A percentile compares a stretch with the other conserved stretches of the same genome.
Evolutionary conservation across 2,888 invertebrate species (phyloP).

Genomic region (Spodoptera exigua): DNA sequence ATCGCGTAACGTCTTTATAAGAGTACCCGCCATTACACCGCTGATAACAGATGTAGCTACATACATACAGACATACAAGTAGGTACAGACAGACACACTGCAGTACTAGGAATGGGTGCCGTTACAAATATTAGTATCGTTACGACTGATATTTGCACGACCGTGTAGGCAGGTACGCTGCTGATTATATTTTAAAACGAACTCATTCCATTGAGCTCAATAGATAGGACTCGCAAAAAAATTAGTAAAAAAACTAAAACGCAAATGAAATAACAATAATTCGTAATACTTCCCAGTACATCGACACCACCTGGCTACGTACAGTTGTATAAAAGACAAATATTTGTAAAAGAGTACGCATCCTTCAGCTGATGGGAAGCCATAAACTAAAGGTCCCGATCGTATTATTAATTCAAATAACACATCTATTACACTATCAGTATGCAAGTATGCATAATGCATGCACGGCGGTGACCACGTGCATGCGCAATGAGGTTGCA

Average conservation of each 20-base stretch:
- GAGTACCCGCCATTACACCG: constrained; percentile 24
- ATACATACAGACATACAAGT: constrained; percentile 6
- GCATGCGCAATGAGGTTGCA: constrained; percentile 10
- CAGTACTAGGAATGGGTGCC: no score
- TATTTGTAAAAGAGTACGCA: background rate
- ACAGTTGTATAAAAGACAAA: background rate
- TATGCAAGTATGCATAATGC: no score
- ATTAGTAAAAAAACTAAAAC: no score
- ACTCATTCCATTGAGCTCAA: no score
- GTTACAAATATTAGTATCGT: no score
- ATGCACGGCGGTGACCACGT: constrained; percentile 2
- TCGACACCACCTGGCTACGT: no score
- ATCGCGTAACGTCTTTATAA: constrained; percentile 50
- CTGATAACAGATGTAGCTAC: constrained; percentile 34
- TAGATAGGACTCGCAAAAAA: no score
- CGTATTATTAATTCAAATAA: constrained; percentile 36
- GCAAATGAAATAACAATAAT: no score
- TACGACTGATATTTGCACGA: no score
- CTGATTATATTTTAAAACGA: no score
- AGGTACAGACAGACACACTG: constrained; percentile 6
- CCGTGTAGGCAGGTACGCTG: no score
- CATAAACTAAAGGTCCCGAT: constrained; percentile 3
- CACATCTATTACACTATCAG: background rate
- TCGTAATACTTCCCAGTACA: no score
- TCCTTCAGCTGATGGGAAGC: constrained; percentile 1